Conservation (phyloP, 2,797 vertebrate species). For the Poeciliopsis paucimaculata region DNA sequence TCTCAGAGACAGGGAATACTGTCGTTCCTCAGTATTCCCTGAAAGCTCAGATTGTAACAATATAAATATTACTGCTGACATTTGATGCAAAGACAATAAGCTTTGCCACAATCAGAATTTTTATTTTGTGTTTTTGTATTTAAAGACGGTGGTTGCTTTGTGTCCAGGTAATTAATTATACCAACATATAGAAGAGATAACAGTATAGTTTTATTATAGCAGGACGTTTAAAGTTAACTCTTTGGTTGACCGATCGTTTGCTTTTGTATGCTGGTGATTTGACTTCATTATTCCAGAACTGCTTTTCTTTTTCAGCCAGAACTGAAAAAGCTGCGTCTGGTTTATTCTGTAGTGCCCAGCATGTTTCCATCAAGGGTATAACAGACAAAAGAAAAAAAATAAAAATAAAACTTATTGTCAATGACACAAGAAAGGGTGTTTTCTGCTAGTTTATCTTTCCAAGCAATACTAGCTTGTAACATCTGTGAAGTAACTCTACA, state of each 20-base stretch:
- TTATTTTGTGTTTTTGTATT: conserved; percentile 11
- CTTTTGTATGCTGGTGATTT: conserved; percentile 8
- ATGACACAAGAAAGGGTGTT: conserved; percentile 51
- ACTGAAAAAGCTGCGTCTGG: conserved; percentile 2
- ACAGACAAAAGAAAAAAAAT: conserved; percentile 11
- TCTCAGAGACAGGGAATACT: neutral
- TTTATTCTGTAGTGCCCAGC: conserved; percentile 18
- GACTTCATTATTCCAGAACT: conserved; percentile 16
- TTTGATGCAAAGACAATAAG: neutral
- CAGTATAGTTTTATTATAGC: neutral
- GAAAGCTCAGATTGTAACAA: neutral
- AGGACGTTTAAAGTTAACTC: conserved; percentile 44
- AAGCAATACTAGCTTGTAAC: conserved; percentile 37
- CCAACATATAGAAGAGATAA: neutral
- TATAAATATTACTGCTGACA: neutral
- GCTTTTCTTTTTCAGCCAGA: conserved; percentile 48
- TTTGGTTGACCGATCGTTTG: conserved; percentile 57
- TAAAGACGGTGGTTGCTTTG: conserved; percentile 11
- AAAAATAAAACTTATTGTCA: conserved; percentile 15
- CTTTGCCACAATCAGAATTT: neutral
- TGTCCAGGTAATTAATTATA: neutral
- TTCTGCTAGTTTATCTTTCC: conserved; percentile 10
- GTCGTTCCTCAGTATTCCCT: conserved; percentile 1
- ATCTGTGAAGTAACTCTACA: conserved; percentile 35
- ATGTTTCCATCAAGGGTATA: conserved; percentile 42